These are phyloP conservation scores for Noctua comes DNA, from an alignment of 2,888 invertebrate species.

Conservation along the genomic window DNA sequence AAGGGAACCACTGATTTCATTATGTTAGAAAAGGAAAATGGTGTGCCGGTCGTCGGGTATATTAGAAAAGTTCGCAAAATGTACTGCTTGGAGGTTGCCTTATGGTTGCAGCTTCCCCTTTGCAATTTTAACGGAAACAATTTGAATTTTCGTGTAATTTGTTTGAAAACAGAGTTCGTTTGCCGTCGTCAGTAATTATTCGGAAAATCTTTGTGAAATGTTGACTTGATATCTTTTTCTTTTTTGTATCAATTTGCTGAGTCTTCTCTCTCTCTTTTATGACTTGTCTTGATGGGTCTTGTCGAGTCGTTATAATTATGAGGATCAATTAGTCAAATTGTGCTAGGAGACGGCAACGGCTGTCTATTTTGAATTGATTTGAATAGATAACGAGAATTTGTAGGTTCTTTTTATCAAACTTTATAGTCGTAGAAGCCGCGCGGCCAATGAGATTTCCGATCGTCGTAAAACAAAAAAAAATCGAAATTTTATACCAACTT, in stretches of 20 bases:
- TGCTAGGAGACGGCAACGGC: not conserved
- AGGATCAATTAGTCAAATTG: conserved; percentile 35
- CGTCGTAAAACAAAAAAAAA: not conserved
- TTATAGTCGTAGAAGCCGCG: not conserved
- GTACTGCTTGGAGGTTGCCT: conserved; percentile 35
- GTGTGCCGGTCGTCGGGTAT: conserved; percentile 48
- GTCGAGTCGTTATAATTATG: conserved; percentile 10
- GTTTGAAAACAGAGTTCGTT: conserved; percentile 23
- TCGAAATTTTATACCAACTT: not conserved
- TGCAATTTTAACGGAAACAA: conserved; percentile 6
- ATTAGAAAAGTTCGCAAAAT: conserved; percentile 67
- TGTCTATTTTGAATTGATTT: not conserved
- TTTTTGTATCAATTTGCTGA: conserved; percentile 37
- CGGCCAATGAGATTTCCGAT: not conserved
- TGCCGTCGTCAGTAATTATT: conserved; percentile 35
- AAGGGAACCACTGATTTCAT: conserved; percentile 63
- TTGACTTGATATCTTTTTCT: conserved; percentile 23
- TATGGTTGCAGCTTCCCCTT: conserved; percentile 56
- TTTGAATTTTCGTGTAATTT: conserved; percentile 18
- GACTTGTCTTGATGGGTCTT: not conserved
- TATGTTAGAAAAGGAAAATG: conserved; percentile 57
- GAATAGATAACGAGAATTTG: not conserved
- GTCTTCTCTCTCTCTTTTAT: not conserved
- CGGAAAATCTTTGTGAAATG: conserved; percentile 33
- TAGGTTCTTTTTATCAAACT: not conserved